Base-by-base conservation (phyloP, 2,113 vertebrate genomes). In the Engraulis encrasicolus region DNA sequence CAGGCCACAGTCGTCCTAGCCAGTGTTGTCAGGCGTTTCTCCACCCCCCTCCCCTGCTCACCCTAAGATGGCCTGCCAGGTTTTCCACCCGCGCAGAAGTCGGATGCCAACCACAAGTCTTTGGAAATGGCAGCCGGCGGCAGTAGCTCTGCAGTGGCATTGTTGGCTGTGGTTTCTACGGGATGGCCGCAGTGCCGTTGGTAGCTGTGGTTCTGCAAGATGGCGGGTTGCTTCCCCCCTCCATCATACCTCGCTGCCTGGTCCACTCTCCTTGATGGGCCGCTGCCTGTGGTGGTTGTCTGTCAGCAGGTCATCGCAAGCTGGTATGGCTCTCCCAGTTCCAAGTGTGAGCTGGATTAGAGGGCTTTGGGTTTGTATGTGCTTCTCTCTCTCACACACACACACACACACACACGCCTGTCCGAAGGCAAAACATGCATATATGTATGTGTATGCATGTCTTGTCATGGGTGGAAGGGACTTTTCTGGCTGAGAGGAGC, bases 291-390 rank as follows among this genome's bases (percentile, higher is more conserved):
- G 34, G 23, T 31, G 14, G 66, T 34, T 31, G 27, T 11, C 66
- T 31, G 31, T 36, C 66, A 17, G 23, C 58, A 66, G 2, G 58
- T 11, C 58, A 31, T 23, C 7, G 15, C 23, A 7, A 3, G 9
- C 9, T 11, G 1, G 7, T 2, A n/a, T 14, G 23, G 23, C 18
- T 36, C 9, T 74, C 34, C 66, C 23, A 74, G 66, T 14, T 74
- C 66, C 66, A 34, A 14, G 66, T 15, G 12, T 27, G 31, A 34
- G 66, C 66, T 74, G 66, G 66, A n/a, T n/a, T n/a, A n/a, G n/a
- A 74, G 4, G 66, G 66, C 31, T 74, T 74, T 74, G 66, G 66
- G 66, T 74, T 74, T 74, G 66, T 74, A 74, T 74, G 66, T 34
- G 2, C 17, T 11, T 34, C 27, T 31, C 5, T 11, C 27, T 34